Evolutionary conservation across 2,797 vertebrate species (phyloP).

Genomic region (Furcifer pardalis): DNA sequence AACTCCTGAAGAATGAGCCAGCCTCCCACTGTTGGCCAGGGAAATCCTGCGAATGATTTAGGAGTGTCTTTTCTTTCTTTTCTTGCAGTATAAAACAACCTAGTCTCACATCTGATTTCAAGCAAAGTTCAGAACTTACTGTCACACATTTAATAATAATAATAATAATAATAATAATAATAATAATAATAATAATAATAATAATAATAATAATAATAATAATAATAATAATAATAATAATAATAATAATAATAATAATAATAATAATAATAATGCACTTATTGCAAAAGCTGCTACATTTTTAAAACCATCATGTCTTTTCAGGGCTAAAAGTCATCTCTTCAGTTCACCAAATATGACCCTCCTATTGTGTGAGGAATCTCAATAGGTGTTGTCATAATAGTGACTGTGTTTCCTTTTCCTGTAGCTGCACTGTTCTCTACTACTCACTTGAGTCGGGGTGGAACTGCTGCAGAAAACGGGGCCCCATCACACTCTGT

Average conservation of each 20-base stretch:
- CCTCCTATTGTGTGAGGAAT: background rate
- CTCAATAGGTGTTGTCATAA: conserved; percentile 1
- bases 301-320: background rate
- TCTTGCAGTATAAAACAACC: background rate
- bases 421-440: conserved; percentile 77
- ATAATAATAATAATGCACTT: background rate
- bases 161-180: no score
- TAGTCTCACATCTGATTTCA: background rate
- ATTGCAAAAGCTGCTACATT: background rate
- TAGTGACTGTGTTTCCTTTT: conserved; percentile 45
- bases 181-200: background rate
- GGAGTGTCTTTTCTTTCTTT: background rate
- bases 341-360: background rate
- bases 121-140: conserved; percentile 6
- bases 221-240: no score
- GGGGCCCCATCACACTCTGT: conserved; percentile 74
- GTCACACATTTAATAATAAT: background rate
- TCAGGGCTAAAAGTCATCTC: background rate
- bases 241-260: background rate
- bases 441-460: conserved; percentile 75
- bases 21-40: background rate
- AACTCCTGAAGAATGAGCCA: background rate
- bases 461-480: conserved; percentile 70
- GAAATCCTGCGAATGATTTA: background rate
- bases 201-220: no score